Percentiles rank a stretch among this genome's conserved stretches.
phyloP scores from a whole-genome alignment of 1,140 invertebrate genomes.

The Halesus radiatus region DNA sequence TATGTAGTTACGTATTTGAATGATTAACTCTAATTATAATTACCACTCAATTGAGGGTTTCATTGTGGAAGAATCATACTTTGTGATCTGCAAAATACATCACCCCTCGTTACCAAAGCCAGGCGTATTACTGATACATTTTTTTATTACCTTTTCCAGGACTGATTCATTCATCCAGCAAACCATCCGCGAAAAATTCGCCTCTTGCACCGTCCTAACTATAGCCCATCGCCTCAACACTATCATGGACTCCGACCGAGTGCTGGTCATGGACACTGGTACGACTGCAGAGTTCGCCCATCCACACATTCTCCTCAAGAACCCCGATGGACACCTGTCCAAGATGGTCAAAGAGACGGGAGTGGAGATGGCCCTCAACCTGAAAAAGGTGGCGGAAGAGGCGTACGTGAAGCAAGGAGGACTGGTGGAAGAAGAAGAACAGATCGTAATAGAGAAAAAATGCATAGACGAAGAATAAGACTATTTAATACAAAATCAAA shows the following conservation, averaged over 20 bases:
- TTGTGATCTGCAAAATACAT: too few species aligned
- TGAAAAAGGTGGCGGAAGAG: slow-evolving; percentile 34
- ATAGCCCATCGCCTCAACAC: slow-evolving; percentile 85
- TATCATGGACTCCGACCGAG: slow-evolving; percentile 84
- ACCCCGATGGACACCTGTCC: slow-evolving; percentile 75
- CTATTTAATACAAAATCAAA: too few species aligned
- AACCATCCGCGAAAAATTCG: slow-evolving; percentile 75
- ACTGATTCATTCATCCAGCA: slow-evolving; percentile 75
- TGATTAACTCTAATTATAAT: too few species aligned
- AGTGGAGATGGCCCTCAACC: slow-evolving; percentile 59
- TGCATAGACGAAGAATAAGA: background rate
- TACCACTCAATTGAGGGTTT: too few species aligned
- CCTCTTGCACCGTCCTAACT: slow-evolving; percentile 79
- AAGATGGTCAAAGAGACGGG: slow-evolving; percentile 80
- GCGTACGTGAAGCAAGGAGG: slow-evolving; percentile 37
- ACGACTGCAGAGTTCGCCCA: slow-evolving; percentile 73
- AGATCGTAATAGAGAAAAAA: background rate
- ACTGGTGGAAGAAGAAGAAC: background rate
- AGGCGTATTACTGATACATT: too few species aligned
- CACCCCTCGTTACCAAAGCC: too few species aligned
- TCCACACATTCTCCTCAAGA: slow-evolving; percentile 73
- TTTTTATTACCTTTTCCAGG: slow-evolving; percentile 61
- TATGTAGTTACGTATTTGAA: too few species aligned
- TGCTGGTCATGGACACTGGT: slow-evolving; percentile 82
- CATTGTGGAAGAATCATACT: too few species aligned